Evolutionary conservation across 2,888 invertebrate genomes (phyloP), one percentile per base, ranked within the genome.

Genomic region (Drosophila paucipuncta): DNA sequence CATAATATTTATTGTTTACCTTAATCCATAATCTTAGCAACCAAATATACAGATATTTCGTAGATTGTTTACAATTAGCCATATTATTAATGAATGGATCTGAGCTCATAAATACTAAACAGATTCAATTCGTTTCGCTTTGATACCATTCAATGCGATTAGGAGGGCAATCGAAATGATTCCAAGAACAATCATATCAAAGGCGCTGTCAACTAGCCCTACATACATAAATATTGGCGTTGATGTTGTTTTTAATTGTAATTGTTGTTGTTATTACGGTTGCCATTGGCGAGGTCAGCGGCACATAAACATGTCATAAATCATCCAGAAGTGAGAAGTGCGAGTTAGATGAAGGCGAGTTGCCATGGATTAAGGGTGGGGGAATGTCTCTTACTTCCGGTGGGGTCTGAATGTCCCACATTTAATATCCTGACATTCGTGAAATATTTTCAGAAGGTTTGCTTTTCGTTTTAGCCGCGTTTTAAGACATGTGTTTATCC

Each of bases 251-350:
- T 53, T 69, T 22, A 22, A 22, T 22, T 47, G 22, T 22, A 25
- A 47, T 47, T 25, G 30, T 61, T 59, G 68, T 70, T 66, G 55
- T 47, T 73, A 52, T 33, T 60, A 50, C 62, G 57, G 47, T 66
- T 73, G 71, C 64, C 68, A 62, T 81, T 76, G 81, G 79, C 82
- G 87, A 89, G 90, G 90, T 90, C 86, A 85, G 86, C 72, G 89
- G 74, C 80, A 90, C 83, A 90, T 88, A 85, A 86, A 86, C 89
- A 86, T 88, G 75, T 64, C 83, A 90, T 86, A 90, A 86, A 88
- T 86, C 90, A 90, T 88, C 54, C 65, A 53, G 50, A 16, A n/a
- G 49, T 70, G 69, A 66, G 75, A 64, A 71, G 80, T 74, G 82
- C 67, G 84, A 66, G 74, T 73, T 57, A 62, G 69, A 68, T 62